phyloP scores from a whole-genome alignment of 2,888 invertebrate genomes.

The Ferdinandea cuprea region DNA sequence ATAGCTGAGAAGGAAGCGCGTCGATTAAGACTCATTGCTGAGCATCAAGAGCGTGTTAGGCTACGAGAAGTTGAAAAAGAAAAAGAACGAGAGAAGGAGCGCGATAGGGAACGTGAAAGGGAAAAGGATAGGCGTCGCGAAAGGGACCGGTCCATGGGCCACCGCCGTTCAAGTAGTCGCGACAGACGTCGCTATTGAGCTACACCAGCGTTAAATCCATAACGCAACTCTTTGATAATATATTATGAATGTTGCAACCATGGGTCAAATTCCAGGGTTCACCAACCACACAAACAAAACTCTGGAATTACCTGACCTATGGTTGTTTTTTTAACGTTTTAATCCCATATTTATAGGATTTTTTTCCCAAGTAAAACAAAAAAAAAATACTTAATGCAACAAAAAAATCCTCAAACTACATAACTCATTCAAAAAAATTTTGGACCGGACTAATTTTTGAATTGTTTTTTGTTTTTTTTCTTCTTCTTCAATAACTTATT shows the following conservation, averaged over 20 bases:
- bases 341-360: conserved; percentile 62
- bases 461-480: conserved; percentile 24
- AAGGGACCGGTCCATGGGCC: conserved; percentile 77
- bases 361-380: conserved; percentile 63
- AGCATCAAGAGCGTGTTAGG: conserved; percentile 90
- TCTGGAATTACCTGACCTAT: conserved; percentile 53
- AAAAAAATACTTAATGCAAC: conserved; percentile 41
- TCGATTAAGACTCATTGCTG: conserved; percentile 92
- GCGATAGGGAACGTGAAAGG: conserved; percentile 79
- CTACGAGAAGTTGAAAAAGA: conserved; percentile 81
- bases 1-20: conserved; percentile 95
- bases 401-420: conserved; percentile 15
- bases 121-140: conserved; percentile 80
- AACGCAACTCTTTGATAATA: conserved; percentile 51
- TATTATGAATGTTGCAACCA: conserved; percentile 54
- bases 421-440: conserved; percentile 14
- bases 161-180: conserved; percentile 80
- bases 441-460: conserved; percentile 25
- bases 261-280: conserved; percentile 52
- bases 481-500: conserved; percentile 36
- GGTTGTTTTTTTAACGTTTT: conserved; percentile 61
- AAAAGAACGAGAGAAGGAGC: conserved; percentile 80
- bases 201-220: conserved; percentile 17
- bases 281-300: conserved; percentile 10
- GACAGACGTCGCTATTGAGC: conserved; percentile 81